These are phyloP conservation scores for Dioctria linearis DNA, from an alignment of 2,888 invertebrate genomes.

Conservation along the genomic window DNA sequence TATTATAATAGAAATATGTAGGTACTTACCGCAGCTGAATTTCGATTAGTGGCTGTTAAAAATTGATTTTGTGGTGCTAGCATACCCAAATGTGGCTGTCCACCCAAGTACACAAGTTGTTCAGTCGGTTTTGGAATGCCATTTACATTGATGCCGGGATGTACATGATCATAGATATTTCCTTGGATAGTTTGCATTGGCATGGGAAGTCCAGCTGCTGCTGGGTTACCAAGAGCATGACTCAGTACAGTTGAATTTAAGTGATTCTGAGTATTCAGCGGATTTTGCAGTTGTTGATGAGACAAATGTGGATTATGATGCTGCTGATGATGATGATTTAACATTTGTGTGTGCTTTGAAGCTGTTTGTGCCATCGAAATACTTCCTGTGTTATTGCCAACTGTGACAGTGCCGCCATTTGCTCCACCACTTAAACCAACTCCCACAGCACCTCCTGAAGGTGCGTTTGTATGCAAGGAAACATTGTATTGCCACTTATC, in stretches of 20 bases:
- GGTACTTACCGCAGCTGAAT: slow-evolving; percentile 70
- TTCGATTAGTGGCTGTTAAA: slow-evolving; percentile 69
- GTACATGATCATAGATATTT: slow-evolving; percentile 70
- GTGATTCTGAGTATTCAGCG: slow-evolving; percentile 63
- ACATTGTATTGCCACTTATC: slow-evolving; percentile 90
- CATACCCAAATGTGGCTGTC: slow-evolving; percentile 68
- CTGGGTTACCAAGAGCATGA: slow-evolving; percentile 69
- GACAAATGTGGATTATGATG: slow-evolving; percentile 71
- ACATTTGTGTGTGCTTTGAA: slow-evolving; percentile 72
- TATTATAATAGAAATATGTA: too few species aligned
- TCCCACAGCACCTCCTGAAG: slow-evolving; percentile 72
- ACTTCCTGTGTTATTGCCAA: slow-evolving; percentile 68
- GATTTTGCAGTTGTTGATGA: slow-evolving; percentile 71
- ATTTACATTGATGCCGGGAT: slow-evolving; percentile 66
- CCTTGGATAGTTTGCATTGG: slow-evolving; percentile 67
- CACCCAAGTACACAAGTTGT: slow-evolving; percentile 69
- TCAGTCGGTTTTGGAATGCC: slow-evolving; percentile 64
- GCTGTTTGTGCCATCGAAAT: slow-evolving; percentile 69
- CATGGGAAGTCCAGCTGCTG: slow-evolving; percentile 67
- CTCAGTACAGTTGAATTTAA: slow-evolving; percentile 69
- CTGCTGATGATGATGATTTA: slow-evolving; percentile 67
- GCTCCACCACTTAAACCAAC: slow-evolving; percentile 69
- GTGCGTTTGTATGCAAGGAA: slow-evolving; percentile 73
- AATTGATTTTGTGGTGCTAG: slow-evolving; percentile 70
- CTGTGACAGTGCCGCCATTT: slow-evolving; percentile 68